Evolutionary conservation across 2,113 vertebrate species (phyloP).

Genomic region (Carettochelys insculpta): DNA sequence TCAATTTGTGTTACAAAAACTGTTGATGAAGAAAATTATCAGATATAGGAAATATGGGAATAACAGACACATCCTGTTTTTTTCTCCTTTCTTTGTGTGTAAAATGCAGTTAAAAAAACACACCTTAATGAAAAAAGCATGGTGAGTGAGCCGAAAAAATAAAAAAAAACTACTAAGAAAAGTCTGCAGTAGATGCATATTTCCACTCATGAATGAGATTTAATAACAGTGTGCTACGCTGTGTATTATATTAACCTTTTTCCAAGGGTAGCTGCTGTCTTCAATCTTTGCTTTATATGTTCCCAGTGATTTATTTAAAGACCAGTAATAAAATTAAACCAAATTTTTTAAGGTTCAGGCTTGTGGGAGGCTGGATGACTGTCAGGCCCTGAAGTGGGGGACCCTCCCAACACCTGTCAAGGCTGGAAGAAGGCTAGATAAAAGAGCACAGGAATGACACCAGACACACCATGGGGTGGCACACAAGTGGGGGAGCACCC

Average conservation of each 20-base stretch:
- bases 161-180: neutral
- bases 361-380: neutral
- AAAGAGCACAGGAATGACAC: no score
- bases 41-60: neutral
- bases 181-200: neutral
- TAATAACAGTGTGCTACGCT: accelerated
- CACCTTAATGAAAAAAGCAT: neutral
- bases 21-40: neutral
- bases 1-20: neutral
- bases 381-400: no score
- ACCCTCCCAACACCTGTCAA: no score
- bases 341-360: no score
- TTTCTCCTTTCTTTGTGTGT: neutral
- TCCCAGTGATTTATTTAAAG: no score
- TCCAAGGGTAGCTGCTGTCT: no score
- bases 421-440: no score
- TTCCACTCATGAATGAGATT: neutral
- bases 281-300: no score
- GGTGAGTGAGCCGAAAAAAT: neutral
- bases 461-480: no score
- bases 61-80: conserved; percentile 4
- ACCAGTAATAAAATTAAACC: no score
- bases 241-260: neutral
- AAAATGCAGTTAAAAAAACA: neutral
- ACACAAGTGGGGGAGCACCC: no score